Evolutionary conservation across 23 tunicate species (phyloP), one percentile per base, ranked within the genome.

Genomic region (Diplosoma virens): DNA sequence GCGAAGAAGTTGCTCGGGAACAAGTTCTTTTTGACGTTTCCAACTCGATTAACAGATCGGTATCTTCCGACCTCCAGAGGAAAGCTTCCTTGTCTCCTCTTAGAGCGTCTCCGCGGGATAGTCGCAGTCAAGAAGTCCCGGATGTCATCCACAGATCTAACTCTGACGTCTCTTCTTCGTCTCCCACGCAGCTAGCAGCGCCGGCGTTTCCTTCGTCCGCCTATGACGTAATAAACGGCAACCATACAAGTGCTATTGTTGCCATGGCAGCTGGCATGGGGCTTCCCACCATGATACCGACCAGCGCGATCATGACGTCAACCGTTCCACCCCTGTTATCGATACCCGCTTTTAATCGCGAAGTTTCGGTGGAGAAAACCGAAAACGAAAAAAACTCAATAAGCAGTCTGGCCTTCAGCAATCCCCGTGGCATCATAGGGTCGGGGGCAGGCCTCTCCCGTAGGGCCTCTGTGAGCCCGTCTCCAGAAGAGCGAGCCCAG

Each of bases 261-360:
- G 83, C 87, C 36, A 81, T 80, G 76, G 93, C 85, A 64, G 87
- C 87, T 3, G 87, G 81, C 27, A 69, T 77, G 45, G 88, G 82
- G 11, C 88, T 82, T 0, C 96, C 96, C 25, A 82, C 96, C 0
- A 70, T 89, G 76, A 71, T 89, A 11, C 96, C 96, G 2, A 46
- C 84, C 66, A 74, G 61, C 81, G 58, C 58, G 25, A 46, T 67
- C 5, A 80, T 68, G 67, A 54, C 78, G 46, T 23, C 87, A 21
- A 11, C 78, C 60, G 76, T 75, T 52, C 74, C 67, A 18, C 80
- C 74, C 23, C 47, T 70, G 18, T 63, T 87, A 75, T 27, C 56
- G 47, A 22, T 59, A 2, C 25, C 36, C 2, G 35, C 27, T 16
- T 3, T 47, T 4, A 29, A 16, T 27, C 34, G 22, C 63, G 36